Conservation (phyloP, 2,113 vertebrate species). For the Cyanoliseus patagonus region DNA sequence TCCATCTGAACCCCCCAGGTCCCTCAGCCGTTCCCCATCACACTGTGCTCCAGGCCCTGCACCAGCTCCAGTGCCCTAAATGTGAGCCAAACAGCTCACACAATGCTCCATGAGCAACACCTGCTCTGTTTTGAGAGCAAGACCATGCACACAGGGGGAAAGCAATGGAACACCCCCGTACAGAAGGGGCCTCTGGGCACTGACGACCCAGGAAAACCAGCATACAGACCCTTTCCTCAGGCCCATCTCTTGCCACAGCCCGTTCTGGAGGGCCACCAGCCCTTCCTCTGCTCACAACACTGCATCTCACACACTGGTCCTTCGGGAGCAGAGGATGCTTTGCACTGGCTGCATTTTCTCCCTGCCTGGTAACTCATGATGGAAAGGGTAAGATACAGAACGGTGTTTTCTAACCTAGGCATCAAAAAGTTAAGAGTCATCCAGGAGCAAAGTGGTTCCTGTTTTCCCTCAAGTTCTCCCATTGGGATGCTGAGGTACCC, state of each 20-base stretch:
- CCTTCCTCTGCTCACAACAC: accelerated
- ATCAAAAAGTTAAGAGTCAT: background rate
- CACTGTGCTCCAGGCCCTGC: background rate
- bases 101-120: accelerated
- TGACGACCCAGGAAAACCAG: background rate
- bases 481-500: background rate
- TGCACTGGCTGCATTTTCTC: background rate
- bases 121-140: background rate
- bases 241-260: background rate
- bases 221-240: accelerated
- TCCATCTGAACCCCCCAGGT: background rate
- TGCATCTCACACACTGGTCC: background rate
- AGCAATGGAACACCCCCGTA: background rate
- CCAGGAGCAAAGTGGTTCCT: background rate
- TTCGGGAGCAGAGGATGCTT: background rate
- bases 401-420: background rate
- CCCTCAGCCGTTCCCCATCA: background rate
- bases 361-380: background rate
- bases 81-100: background rate
- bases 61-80: background rate
- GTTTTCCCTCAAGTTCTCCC: background rate
- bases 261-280: background rate
- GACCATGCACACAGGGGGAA: background rate
- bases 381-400: background rate
- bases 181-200: background rate